Evolutionary conservation across 2,113 vertebrate species (phyloP).

Genomic region (Aix galericulata): DNA sequence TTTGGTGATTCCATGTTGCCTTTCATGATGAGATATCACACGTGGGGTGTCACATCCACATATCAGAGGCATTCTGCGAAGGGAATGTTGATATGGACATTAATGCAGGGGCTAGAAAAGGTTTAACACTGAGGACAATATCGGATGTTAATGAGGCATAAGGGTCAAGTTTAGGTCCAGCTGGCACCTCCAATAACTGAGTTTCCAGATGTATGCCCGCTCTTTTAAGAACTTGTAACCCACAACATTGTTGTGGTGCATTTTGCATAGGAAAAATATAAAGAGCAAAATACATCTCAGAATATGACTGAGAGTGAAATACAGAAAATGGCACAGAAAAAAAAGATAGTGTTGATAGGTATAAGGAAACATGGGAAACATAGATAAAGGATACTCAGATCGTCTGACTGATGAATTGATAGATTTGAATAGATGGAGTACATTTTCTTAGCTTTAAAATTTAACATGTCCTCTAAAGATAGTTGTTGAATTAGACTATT

Average conservation of each 20-base stretch:
- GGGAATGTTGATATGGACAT: neutral
- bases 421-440: neutral
- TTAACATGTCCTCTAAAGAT: neutral
- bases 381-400: neutral
- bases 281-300: neutral
- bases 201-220: neutral
- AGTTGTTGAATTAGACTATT: neutral
- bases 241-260: neutral
- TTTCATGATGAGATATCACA: neutral
- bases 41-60: fast-evolving
- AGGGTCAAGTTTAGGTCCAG: neutral
- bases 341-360: neutral
- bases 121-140: neutral
- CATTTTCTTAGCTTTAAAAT: neutral
- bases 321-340: neutral
- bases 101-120: neutral
- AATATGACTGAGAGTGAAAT: neutral
- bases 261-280: neutral
- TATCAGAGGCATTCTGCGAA: neutral
- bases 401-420: neutral
- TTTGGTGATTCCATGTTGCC: neutral
- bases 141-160: neutral
- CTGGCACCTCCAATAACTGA: neutral
- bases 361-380: neutral
- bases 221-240: neutral